Percentiles rank a stretch among this genome's conserved stretches.
phyloP scores from a whole-genome alignment of 2,888 invertebrate species.

The Diachrysia chrysitis region DNA sequence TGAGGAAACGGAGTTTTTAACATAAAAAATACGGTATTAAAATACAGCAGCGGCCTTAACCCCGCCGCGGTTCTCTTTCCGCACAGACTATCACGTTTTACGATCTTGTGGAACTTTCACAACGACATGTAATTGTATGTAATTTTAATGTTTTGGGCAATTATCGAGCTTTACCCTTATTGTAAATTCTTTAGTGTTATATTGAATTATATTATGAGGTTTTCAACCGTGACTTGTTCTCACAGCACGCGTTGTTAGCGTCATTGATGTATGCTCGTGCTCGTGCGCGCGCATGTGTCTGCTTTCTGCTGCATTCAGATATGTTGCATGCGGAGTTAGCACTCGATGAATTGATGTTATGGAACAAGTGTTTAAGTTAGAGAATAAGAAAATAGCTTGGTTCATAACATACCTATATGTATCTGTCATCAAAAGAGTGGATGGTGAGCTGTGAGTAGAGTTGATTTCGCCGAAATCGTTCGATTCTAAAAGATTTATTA shows the following conservation, averaged over 20 bases:
- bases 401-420: neutral
- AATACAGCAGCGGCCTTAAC: too few relatives aligned
- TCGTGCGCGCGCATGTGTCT: too few relatives aligned
- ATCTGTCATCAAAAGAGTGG: neutral
- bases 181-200: slow-evolving; percentile 49
- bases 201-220: slow-evolving; percentile 33
- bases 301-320: too few relatives aligned
- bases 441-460: neutral
- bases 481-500: neutral
- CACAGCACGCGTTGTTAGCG: slow-evolving; percentile 18
- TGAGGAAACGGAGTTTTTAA: too few relatives aligned
- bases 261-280: slow-evolving; percentile 7
- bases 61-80: too few relatives aligned
- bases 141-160: slow-evolving; percentile 55
- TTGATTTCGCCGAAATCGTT: neutral
- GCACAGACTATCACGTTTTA: too few relatives aligned
- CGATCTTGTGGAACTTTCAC: slow-evolving; percentile 26
- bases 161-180: slow-evolving; percentile 59
- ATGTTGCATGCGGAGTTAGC: neutral
- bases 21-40: too few relatives aligned
- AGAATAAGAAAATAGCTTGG: neutral
- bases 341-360: neutral
- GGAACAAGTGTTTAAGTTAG: neutral
- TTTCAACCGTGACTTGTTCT: neutral
- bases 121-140: slow-evolving; percentile 47